A percentile compares a stretch with the other conserved stretches of the same genome.
phyloP scores from a whole-genome alignment of 2,113 vertebrate species.

The Nyctibius bracteatus region DNA sequence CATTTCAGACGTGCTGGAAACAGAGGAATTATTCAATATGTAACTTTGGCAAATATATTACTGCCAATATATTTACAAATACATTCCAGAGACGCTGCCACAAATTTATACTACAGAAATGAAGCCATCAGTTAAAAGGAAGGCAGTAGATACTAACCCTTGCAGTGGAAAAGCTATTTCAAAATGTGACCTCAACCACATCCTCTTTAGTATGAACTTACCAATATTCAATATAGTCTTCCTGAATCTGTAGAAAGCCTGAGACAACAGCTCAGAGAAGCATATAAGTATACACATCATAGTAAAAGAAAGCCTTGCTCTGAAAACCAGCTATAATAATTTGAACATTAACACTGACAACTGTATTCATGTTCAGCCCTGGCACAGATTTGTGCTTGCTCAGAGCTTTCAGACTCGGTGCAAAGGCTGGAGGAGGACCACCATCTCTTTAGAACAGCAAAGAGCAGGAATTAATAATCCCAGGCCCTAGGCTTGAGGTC shows the following conservation, averaged over 20 bases:
- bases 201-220: neutral
- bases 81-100: neutral
- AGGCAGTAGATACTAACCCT: neutral
- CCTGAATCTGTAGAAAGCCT: neutral
- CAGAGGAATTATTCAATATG: neutral
- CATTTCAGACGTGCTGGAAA: neutral
- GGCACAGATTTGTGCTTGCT: neutral
- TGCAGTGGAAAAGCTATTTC: neutral
- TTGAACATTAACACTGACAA: neutral
- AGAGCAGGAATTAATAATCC: neutral
- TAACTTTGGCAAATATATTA: neutral
- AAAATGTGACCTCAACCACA: neutral
- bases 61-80: neutral
- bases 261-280: neutral
- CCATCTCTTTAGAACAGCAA: neutral
- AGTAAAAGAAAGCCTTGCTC: neutral
- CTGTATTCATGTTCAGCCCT: neutral
- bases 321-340: neutral
- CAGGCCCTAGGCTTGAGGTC: neutral
- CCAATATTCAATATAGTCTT: neutral
- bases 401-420: neutral
- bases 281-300: neutral
- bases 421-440: neutral
- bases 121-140: neutral
- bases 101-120: neutral